Base-by-base conservation (phyloP, 2,888 invertebrate species). In the Hypercompe scribonia region DNA sequence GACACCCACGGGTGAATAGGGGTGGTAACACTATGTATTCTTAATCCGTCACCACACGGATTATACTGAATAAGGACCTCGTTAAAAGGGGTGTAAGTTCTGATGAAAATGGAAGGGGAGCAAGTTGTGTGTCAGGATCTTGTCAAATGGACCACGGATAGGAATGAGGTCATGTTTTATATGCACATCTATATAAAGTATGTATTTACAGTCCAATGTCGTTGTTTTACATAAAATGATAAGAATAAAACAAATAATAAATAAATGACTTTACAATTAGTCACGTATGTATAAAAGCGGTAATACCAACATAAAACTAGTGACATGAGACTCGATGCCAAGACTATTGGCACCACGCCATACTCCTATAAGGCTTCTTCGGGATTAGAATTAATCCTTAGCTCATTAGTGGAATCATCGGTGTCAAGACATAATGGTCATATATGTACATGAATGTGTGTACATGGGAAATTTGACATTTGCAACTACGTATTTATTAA, bases 311-410 rank as follows among this genome's bases (percentile, higher is more conserved):
- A 68, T 50, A 54, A 42, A 39, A 42, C 34, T 39, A 42, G 36
- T 58, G 28, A 65, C 50, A 18, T 28, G 50, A 65, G 33, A 76
- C 75, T 50, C n/a, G 15, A 46, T 66, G 78, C 81, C 76, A 80
- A 82, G 78, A 65, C 24, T 71, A 42, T 15, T 72, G 70, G 70
- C 72, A 70, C 71, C 73, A 42, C 34, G 31, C 21, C 67, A 42
- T 24, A 21, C 21, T n/a, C n/a, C n/a, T 63, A 54, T 83, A 84
- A 68, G 83, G 83, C 84, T 83, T 83, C 84, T 21, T 73, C 72
- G 54, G 82, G 28, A 74, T 65, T 73, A 77, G 72, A 71, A 78
- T 84, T 83, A 82, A 82, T 75, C 58, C 70, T 84, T 75, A 84
- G 81, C 83, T 81, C 80, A 77, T 83, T 83, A 83, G 72, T 31